phyloP scores from a whole-genome alignment of 2,888 invertebrate species.

The Dione juno region DNA sequence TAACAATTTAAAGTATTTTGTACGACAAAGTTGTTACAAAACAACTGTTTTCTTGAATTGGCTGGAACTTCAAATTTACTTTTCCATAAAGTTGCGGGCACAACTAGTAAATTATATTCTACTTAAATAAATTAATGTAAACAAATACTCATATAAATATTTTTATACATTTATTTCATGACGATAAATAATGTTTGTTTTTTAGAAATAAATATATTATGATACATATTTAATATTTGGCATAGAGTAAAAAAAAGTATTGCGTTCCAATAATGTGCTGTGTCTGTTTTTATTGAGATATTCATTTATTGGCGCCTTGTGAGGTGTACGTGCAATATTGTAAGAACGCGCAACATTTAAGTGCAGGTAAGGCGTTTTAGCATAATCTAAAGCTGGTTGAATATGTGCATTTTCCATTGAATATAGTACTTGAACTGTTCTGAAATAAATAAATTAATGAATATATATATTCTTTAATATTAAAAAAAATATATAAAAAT shows the following conservation, averaged over 20 bases:
- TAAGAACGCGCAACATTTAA: constrained; percentile 53
- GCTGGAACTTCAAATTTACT: too few relatives aligned
- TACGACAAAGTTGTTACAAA: too few relatives aligned
- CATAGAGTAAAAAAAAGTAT: background rate
- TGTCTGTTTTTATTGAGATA: constrained; percentile 18
- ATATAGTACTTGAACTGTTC: constrained; percentile 30
- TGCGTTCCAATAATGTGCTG: background rate
- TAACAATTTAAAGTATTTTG: too few relatives aligned
- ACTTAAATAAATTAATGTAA: too few relatives aligned
- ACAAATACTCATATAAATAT: too few relatives aligned
- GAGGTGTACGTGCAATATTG: constrained; percentile 46
- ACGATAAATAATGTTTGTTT: too few relatives aligned
- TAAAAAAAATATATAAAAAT: background rate
- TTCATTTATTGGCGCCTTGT: constrained; percentile 38
- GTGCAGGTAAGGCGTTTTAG: constrained; percentile 47
- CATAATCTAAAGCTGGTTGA: constrained; percentile 41
- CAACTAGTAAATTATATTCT: too few relatives aligned
- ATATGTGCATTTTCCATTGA: constrained; percentile 42
- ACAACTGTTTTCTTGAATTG: too few relatives aligned
- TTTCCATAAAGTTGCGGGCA: too few relatives aligned
- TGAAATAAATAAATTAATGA: constrained; percentile 24
- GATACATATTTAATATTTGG: background rate
- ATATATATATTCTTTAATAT: background rate
- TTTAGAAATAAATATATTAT: too few relatives aligned
- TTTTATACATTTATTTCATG: too few relatives aligned